A percentile compares a stretch with the other conserved stretches of the same genome.
phyloP scores from a whole-genome alignment of 2,888 invertebrate genomes.

The Dendrolimus pini region DNA sequence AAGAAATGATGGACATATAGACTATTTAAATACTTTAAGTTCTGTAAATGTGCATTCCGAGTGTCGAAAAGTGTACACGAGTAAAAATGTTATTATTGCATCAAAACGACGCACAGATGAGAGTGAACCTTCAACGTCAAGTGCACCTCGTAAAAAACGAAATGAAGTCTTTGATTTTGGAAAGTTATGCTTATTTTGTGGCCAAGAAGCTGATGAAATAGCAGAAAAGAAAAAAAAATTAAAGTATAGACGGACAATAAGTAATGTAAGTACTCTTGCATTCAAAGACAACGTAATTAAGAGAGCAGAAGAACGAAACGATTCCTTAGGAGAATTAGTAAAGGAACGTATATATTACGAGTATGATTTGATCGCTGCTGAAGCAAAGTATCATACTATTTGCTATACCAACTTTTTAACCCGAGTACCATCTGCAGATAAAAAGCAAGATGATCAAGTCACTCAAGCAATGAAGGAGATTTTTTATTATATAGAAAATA shows the following conservation, averaged over 20 bases:
- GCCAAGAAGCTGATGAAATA: slow-evolving; percentile 31
- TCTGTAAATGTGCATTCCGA: slow-evolving; percentile 23
- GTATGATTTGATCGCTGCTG: slow-evolving; percentile 28
- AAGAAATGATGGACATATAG: slow-evolving; percentile 21
- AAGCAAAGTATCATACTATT: too few species aligned
- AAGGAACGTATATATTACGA: slow-evolving; percentile 24
- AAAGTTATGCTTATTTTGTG: slow-evolving; percentile 37
- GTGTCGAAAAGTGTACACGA: slow-evolving; percentile 24
- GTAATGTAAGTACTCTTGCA: slow-evolving; percentile 22
- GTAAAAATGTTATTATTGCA: slow-evolving; percentile 21
- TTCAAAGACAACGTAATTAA: slow-evolving; percentile 31
- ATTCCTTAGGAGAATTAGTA: slow-evolving; percentile 30
- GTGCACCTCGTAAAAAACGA: slow-evolving; percentile 22
- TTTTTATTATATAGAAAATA: slow-evolving; percentile 38
- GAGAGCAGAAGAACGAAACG: slow-evolving; percentile 33
- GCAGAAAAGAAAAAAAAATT: slow-evolving; percentile 27
- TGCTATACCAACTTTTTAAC: slow-evolving; percentile 1
- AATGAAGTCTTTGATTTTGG: slow-evolving; percentile 25
- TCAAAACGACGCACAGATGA: slow-evolving; percentile 21
- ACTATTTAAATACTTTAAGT: slow-evolving; percentile 21
- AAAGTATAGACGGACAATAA: slow-evolving; percentile 29
- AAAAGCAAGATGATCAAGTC: slow-evolving; percentile 34
- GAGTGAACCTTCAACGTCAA: slow-evolving; percentile 17
- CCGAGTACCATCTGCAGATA: slow-evolving; percentile 26
- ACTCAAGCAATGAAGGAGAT: slow-evolving; percentile 36